Percentiles rank a stretch among this genome's conserved stretches.
These are phyloP conservation scores for Pollimyrus isidori DNA, from an alignment of 2,113 vertebrate genomes.

Conservation along the genomic window DNA sequence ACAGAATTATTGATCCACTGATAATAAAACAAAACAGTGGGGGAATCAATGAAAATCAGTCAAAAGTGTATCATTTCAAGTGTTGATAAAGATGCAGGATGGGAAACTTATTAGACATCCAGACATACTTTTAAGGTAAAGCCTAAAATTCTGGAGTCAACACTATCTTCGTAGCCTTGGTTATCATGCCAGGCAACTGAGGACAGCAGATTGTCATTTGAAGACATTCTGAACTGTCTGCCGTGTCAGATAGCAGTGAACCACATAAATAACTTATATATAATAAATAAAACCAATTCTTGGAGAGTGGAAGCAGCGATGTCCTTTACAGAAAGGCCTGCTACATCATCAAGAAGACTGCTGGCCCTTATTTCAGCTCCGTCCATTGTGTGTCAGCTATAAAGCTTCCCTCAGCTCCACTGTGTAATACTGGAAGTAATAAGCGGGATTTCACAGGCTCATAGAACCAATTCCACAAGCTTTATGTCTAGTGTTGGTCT, in stretches of 20 bases:
- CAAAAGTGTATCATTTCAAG: neutral
- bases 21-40: neutral
- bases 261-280: neutral
- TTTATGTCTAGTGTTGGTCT: conserved; percentile 13
- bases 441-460: conserved; percentile 42
- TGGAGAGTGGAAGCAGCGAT: neutral
- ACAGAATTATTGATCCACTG: neutral
- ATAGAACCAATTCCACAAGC: conserved; percentile 42
- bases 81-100: neutral
- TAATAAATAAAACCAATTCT: neutral
- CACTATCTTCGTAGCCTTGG: neutral
- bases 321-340: neutral
- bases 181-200: neutral
- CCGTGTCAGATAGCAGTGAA: neutral
- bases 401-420: conserved; percentile 49
- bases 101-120: neutral
- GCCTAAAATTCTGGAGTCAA: neutral
- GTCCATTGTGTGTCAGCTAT: conserved; percentile 50
- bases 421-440: conserved; percentile 60
- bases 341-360: neutral
- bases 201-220: neutral
- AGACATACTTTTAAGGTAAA: neutral
- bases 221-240: neutral
- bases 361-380: conserved; percentile 32
- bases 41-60: neutral